Base-by-base conservation (phyloP, 2,888 invertebrate genomes). In the Acronicta psi region DNA sequence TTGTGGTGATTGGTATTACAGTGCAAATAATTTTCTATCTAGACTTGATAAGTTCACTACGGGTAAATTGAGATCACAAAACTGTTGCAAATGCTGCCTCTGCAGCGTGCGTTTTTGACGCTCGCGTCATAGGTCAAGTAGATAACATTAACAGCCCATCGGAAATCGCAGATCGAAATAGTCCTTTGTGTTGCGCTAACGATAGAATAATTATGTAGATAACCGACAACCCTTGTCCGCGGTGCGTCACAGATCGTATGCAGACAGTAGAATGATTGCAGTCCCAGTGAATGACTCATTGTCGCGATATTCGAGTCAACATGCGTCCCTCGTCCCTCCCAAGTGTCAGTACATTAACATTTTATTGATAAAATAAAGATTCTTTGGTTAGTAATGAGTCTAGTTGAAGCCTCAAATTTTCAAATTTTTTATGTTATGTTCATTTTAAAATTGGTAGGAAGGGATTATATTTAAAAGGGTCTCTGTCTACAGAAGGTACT, bases 251-350 rank as follows among this genome's bases (percentile, higher is more conserved):
- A 65, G 69, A 64, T 61, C 64, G 61, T 59, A 45, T 53, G 53
- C 56, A 73, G 73, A 57, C 56, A 51, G 51, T 42, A 18, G 44
- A 56, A 55, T 64, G 64, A 63, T 63, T 64, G n/a, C n/a, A n/a
- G n/a, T n/a, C n/a, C 56, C 59, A 64, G 47, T 45, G 23, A 54
- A 44, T 74, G 77, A 75, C 37, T 75, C 74, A 77, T 59, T 54
- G 71, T 54, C 61, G 53, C 59, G 54, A 57, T 68, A 74, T 77
- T 69, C 38, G 49, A 37, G 58, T 59, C 40, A 38, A 41, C 44
- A 54, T 41, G 29, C 29, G 11, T 2, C 11, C 29, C 29, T 11
- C 36, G 66, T 38, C 45, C 31, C 41, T 16, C 34, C 16, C n/a
- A 18, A 31, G 34, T 25, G 14, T 14, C 29, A 16, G 31, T 44